phyloP scores from a whole-genome alignment of 2,113 vertebrate species.

The Phyllostomus hastatus region DNA sequence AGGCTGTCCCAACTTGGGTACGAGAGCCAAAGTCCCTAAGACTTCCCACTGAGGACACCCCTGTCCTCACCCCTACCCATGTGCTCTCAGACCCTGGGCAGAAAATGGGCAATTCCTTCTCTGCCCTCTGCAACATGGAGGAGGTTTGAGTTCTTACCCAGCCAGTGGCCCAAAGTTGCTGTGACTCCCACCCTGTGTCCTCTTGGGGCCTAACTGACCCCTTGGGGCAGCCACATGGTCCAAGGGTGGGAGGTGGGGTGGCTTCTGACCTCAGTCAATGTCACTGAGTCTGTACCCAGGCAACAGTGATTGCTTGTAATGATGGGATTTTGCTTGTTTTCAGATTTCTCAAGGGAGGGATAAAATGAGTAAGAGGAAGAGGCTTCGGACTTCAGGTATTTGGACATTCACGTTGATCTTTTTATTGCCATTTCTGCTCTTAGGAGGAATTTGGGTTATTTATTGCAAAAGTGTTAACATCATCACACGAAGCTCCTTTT shows the following conservation, averaged over 20 bases:
- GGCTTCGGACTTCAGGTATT: conserved; percentile 65
- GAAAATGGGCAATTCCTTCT: background rate
- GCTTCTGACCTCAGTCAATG: background rate
- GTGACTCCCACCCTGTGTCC: background rate
- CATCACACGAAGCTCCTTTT: background rate
- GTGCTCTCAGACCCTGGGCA: background rate
- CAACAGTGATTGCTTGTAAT: background rate
- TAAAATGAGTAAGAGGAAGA: conserved; percentile 75
- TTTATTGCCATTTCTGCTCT: background rate
- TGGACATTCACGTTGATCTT: background rate
- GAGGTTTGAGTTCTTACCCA: background rate
- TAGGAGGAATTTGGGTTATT: background rate
- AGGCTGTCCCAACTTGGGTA: background rate
- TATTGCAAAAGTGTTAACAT: background rate
- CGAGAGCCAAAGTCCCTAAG: background rate
- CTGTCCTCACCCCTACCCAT: background rate
- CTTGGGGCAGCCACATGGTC: background rate
- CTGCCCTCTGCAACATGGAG: background rate
- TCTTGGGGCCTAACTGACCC: background rate
- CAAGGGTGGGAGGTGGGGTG: no score
- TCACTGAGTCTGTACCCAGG: background rate
- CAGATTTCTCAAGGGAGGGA: conserved; percentile 41
- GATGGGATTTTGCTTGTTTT: background rate
- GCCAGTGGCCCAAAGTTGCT: background rate
- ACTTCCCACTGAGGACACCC: no score